Conservation (phyloP, 2,797 vertebrate genomes). For the Rhinella marina region DNA sequence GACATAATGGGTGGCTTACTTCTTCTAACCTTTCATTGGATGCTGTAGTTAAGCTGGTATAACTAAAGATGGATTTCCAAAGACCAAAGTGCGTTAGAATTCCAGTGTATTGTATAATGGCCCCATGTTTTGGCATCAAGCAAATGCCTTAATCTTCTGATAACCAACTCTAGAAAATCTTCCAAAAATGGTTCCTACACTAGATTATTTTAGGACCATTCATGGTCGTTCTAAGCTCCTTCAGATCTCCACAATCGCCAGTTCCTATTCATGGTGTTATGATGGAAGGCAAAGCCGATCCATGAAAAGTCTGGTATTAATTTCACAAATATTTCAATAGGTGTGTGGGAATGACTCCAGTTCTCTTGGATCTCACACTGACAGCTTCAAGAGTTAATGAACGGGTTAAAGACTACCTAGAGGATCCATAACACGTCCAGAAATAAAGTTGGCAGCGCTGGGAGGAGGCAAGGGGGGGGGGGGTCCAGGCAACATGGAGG, state of each 20-base stretch:
- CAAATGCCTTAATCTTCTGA: background rate
- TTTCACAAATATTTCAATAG: conserved; percentile 33
- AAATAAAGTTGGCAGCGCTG: background rate
- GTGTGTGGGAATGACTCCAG: conserved; percentile 38
- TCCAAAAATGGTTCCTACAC: background rate
- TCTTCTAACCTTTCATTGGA: background rate
- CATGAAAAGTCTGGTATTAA: conserved; percentile 37
- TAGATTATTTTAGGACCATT: background rate
- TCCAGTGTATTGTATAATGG: background rate
- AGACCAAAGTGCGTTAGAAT: background rate
- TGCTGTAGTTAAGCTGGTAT: too few relatives aligned
- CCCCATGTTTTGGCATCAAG: background rate
- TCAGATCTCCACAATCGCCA: background rate
- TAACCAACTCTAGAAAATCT: background rate
- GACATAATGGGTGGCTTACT: background rate
- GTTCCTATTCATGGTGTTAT: background rate
- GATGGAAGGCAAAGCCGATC: background rate
- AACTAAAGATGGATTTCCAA: too few relatives aligned
- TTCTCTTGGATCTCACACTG: background rate
- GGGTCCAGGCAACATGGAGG: conserved; percentile 19
- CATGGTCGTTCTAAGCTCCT: background rate
- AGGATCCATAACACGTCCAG: conserved; percentile 19
- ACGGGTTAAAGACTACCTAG: conserved; percentile 43
- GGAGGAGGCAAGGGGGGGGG: background rate
- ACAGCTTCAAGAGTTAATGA: background rate